Base-by-base conservation (phyloP, 2,113 vertebrate species). In the Struthio camelus region DNA sequence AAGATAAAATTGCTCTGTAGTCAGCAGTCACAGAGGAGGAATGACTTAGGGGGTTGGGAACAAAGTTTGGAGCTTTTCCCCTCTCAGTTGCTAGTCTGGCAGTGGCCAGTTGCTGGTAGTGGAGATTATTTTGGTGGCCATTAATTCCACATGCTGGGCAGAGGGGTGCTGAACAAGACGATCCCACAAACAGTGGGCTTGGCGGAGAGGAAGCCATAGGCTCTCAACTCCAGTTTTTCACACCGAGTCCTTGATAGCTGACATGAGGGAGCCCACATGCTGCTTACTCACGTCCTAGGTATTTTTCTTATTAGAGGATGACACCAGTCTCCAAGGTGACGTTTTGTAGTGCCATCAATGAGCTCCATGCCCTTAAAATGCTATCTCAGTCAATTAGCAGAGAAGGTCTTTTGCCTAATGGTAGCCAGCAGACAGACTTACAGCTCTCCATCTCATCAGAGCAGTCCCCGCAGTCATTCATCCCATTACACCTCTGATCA, bases 381-480 rank as follows among this genome's bases (percentile, higher is more conserved):
- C 78, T 65, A 11, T 2, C 62, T 53, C 44, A 61, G 2, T 4
- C 62, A 67, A 32, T 10, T 22, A 85, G 53, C 50, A 85, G 51
- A 27, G 79, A n/a, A 56, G 44, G 4, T 14, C 36, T 72, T 42
- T 85, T 42, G 32, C 79, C 59, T 80, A 75, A 17, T 14, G 48
- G 32, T 1, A 93, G 71, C 30, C 88, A 88, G 85, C 93, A 82
- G 64, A 80, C 56, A 87, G 38, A 96, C 97, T 95, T 62, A 98
- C 98, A 95, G 92, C 91, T 90, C 14, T 96, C 97, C 4, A 50
- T 88, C 89, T 98, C 98, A 0, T 99, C 98, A 0, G 98, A 99
- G 90, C 98, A 99, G 94, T 99, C 98, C 36, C 98, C 98, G 0
- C 98, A 99, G 94, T 98, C 96, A 5, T 99, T 99, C 79, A 95